A percentile compares a stretch with the other conserved stretches of the same genome.
These are phyloP conservation scores for Conomelus anceps DNA, from an alignment of 2,888 invertebrate species.

Conservation along the genomic window DNA sequence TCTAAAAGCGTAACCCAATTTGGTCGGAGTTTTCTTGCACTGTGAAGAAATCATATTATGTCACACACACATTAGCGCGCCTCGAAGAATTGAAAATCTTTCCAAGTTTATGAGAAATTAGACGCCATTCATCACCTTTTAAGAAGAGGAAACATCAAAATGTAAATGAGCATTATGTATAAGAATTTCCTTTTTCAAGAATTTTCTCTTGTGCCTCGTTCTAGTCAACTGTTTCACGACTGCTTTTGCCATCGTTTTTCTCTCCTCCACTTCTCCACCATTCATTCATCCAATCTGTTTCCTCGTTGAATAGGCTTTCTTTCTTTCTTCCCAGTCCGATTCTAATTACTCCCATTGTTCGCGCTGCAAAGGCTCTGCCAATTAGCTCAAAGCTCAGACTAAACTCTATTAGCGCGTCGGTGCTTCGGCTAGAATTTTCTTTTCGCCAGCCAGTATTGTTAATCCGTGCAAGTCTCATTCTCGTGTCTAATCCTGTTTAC, in stretches of 20 bases:
- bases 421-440: neutral
- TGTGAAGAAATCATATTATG: constrained; percentile 10
- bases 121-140: constrained; percentile 15
- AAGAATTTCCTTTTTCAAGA: constrained; percentile 6
- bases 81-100: constrained; percentile 8
- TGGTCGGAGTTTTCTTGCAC: constrained; percentile 7
- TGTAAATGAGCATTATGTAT: constrained; percentile 13
- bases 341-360: constrained; percentile 7
- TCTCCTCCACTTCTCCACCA: neutral
- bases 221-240: neutral
- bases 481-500: neutral
- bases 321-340: neutral
- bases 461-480: neutral
- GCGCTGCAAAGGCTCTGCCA: neutral
- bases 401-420: neutral
- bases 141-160: constrained; percentile 11
- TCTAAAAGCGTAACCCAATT: constrained; percentile 12
- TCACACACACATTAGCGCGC: constrained; percentile 10
- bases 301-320: neutral
- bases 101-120: constrained; percentile 18
- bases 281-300: constrained; percentile 1
- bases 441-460: neutral
- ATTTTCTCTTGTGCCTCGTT: neutral
- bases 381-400: constrained; percentile 2
- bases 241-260: too few species aligned